Conservation (phyloP, 2,797 vertebrate species). For the Myripristis murdjan region DNA sequence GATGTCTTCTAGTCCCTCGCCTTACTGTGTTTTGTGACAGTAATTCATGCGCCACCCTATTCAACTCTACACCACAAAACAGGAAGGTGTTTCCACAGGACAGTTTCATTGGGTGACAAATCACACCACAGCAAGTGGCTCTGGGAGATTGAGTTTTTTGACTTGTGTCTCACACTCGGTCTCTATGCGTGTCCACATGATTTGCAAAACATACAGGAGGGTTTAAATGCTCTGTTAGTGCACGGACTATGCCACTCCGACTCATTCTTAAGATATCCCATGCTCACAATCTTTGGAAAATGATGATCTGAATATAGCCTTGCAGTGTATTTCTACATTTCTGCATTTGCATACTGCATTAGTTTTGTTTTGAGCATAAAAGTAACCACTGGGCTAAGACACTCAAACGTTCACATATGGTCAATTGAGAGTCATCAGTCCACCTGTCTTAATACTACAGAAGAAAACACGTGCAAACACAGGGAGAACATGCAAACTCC, state of each 20-base stretch:
- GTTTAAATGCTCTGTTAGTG: slow-evolving; percentile 9
- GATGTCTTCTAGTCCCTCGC: slow-evolving; percentile 53
- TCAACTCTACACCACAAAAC: slow-evolving; percentile 73
- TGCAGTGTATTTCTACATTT: neutral
- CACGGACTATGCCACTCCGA: neutral
- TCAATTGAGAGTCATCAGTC: too few relatives aligned
- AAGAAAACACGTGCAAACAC: too few relatives aligned
- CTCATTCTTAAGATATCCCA: neutral
- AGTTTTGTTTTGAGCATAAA: too few relatives aligned
- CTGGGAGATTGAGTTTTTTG: slow-evolving; percentile 75
- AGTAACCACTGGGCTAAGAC: too few relatives aligned
- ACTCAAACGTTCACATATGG: too few relatives aligned
- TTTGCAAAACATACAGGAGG: neutral
- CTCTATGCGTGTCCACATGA: slow-evolving; percentile 43
- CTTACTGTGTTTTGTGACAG: slow-evolving; percentile 56
- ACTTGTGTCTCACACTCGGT: slow-evolving; percentile 9
- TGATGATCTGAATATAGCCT: neutral
- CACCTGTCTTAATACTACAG: too few relatives aligned
- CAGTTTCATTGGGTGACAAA: slow-evolving; percentile 78
- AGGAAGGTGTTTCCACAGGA: slow-evolving; percentile 75
- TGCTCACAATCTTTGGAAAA: neutral
- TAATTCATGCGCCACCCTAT: slow-evolving; percentile 53
- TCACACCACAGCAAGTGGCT: slow-evolving; percentile 60
- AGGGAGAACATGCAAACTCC: too few relatives aligned
- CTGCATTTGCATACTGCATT: too few relatives aligned